Conservation (phyloP, 2,888 invertebrate genomes). For the Hemithea aestivaria region DNA sequence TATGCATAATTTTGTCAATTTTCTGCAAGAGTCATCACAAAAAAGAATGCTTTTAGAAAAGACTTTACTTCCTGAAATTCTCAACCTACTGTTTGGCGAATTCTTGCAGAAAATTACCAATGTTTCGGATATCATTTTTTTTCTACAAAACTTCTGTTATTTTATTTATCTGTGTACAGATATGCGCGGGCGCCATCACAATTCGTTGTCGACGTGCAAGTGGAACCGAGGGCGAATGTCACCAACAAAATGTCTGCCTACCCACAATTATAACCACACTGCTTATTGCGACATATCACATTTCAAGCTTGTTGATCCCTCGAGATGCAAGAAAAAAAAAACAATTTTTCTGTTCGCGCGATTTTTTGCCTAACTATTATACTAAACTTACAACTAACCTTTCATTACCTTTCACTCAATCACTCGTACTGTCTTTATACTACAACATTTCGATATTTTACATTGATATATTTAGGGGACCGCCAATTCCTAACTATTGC, state of each 20-base stretch:
- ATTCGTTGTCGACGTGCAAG: conserved; percentile 68
- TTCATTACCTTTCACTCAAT: conserved; percentile 37
- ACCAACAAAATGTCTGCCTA: conserved; percentile 36
- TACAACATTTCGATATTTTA: conserved; percentile 63
- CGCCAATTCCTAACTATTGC: conserved; percentile 66
- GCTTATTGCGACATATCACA: conserved; percentile 70
- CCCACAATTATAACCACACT: conserved; percentile 41
- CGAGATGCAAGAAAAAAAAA: conserved; percentile 67
- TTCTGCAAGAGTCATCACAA: no score
- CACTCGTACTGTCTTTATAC: conserved; percentile 54
- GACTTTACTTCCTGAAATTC: no score
- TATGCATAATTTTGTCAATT: no score
- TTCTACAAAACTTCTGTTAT: no score
- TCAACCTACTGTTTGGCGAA: no score
- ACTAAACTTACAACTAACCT: conserved; percentile 64
- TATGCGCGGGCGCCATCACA: conserved; percentile 42
- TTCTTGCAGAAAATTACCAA: no score
- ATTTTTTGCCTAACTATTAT: conserved; percentile 67
- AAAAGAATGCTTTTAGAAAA: no score
- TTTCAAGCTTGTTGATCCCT: conserved; percentile 66
- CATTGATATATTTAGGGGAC: conserved; percentile 65
- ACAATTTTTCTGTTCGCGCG: conserved; percentile 32
- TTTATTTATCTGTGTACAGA: no score
- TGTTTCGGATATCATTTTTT: no score
- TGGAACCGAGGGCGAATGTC: conserved; percentile 43